A percentile compares a stretch with the other conserved stretches of the same genome.
Evolutionary conservation across 2,113 vertebrate species (phyloP).

Genomic region (Neotoma lepida): DNA sequence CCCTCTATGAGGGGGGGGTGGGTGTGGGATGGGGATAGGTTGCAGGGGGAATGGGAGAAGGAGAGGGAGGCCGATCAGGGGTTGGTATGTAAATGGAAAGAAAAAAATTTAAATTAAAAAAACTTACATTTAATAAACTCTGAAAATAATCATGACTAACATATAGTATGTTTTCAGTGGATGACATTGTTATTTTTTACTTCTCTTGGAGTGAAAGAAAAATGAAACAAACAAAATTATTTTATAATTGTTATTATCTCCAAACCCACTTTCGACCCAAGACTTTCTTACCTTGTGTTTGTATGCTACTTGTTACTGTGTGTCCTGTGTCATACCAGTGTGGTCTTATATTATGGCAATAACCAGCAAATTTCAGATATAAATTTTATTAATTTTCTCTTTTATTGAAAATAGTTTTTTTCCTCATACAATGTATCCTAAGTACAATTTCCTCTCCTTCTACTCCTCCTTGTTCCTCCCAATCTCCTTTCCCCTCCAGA

Average conservation of each 20-base stretch:
- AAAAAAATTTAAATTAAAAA: too few species aligned
- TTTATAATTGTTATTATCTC: background rate
- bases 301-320: background rate
- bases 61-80: too few species aligned
- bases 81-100: too few species aligned
- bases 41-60: too few species aligned
- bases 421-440: background rate
- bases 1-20: too few species aligned
- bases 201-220: background rate
- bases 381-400: background rate
- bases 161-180: background rate
- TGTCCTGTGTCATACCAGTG: background rate
- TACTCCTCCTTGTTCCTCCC: background rate
- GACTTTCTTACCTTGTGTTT: background rate
- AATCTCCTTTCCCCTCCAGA: too few species aligned
- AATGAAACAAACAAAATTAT: background rate
- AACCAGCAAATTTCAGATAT: background rate
- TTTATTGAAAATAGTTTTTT: background rate
- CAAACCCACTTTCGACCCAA: rapidly evolving
- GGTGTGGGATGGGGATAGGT: too few species aligned
- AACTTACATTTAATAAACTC: background rate
- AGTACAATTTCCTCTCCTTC: background rate
- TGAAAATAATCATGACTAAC: background rate
- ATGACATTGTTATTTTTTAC: background rate
- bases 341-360: background rate